Evolutionary conservation across 2,888 invertebrate genomes (phyloP).

Genomic region (Hypomecis punctinalis): DNA sequence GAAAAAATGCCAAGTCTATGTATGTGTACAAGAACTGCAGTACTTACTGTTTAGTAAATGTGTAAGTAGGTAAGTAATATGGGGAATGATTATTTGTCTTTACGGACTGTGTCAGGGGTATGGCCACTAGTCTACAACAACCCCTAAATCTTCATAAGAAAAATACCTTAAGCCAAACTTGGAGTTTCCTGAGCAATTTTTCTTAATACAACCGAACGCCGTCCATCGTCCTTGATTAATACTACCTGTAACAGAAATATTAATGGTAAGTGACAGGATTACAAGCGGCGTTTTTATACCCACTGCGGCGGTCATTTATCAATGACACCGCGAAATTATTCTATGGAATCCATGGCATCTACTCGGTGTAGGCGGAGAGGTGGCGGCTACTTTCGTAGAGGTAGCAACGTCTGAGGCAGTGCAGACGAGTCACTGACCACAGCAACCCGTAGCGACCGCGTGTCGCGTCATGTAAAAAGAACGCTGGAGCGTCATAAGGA

Average conservation of each 20-base stretch:
- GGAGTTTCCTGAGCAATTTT: slow-evolving; percentile 12
- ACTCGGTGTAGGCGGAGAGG: slow-evolving; percentile 12
- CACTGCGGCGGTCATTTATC: slow-evolving; percentile 23
- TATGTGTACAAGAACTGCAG: too few species aligned
- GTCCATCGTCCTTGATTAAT: slow-evolving; percentile 22
- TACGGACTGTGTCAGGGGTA: too few species aligned
- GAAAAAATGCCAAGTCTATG: too few species aligned
- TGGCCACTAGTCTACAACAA: background rate
- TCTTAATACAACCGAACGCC: slow-evolving; percentile 23
- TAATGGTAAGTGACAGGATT: slow-evolving; percentile 30
- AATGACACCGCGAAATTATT: slow-evolving; percentile 24
- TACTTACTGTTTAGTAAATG: too few species aligned
- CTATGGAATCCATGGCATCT: slow-evolving; percentile 26
- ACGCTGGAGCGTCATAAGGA: too few species aligned
- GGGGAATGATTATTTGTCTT: too few species aligned
- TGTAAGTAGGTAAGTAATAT: too few species aligned
- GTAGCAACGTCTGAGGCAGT: too few species aligned
- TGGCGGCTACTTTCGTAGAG: background rate
- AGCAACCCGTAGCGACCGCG: too few species aligned
- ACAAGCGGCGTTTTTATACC: slow-evolving; percentile 23
- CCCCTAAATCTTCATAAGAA: background rate
- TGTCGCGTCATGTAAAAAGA: background rate
- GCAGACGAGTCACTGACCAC: too few species aligned
- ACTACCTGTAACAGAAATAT: slow-evolving; percentile 35
- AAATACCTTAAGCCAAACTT: slow-evolving; percentile 3